Base-by-base conservation (phyloP, 2,113 vertebrate genomes). In the Ariopsis seemanni region DNA sequence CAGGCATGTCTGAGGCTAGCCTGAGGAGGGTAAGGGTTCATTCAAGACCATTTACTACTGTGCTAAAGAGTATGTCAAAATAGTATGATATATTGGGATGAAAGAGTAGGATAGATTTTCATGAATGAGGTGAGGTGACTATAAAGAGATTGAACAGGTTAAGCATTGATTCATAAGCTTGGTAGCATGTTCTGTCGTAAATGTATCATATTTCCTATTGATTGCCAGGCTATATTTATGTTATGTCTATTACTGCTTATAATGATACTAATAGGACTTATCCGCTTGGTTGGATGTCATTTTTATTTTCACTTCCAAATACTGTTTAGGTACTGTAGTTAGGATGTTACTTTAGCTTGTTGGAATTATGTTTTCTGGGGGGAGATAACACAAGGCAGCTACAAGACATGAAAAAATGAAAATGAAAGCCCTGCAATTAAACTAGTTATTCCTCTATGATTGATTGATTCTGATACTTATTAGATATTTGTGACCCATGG, bases 1-100 rank as follows among this genome's bases (percentile, higher is more conserved):
- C 96, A 90, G 95, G 96, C 90, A 96, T 93, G 69, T 58, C 96
- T 0, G 97, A 97, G 86, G 91, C 95, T 91, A 94, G 95, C 50
- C 91, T 97, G 89, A 96, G 96, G 92, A 96, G 95, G 95, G 97
- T 97, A 95, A 95, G 96, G 95, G 71, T 52, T 50, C 60, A 65
- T 63, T 82, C 20, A 42, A 42, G 17, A 48, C 50, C 75, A 55
- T 55, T 55, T 55, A 79, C 14, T 53, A 53, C 14, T 79, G 25
- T 55, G 52, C 52, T 17, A 27, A 79, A 55, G 2, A 55, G 15
- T 53, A 55, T 78, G 14, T 78, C 4, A 55, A 55, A 55, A 27
- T 27, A n/a, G 22, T n/a, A 55, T 78, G 50, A 55, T 52, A 52
- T 52, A 48, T 42, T 69, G 67, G n/a, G n/a, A 14, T 30, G n/a